A percentile compares a stretch with the other conserved stretches of the same genome.
phyloP scores from a whole-genome alignment of 2,797 vertebrate genomes.

The Clamator glandarius region DNA sequence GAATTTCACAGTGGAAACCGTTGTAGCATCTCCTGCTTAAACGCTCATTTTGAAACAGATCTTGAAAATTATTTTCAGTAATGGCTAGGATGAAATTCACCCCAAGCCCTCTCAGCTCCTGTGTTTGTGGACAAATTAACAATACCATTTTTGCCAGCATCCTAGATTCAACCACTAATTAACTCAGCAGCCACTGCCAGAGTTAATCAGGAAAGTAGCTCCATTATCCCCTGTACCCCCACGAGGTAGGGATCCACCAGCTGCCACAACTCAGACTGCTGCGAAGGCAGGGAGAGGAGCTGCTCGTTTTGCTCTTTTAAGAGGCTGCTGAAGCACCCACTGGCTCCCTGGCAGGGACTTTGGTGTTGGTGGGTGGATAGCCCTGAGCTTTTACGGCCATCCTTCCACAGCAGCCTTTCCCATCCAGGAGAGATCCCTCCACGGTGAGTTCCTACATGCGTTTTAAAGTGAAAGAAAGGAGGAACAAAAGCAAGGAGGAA shows the following conservation, averaged over 20 bases:
- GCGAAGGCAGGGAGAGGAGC: not conserved
- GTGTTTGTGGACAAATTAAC: slow-evolving; percentile 7
- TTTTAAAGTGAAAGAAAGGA: not conserved
- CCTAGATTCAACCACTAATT: slow-evolving; percentile 60
- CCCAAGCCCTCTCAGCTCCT: not conserved
- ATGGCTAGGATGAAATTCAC: not conserved
- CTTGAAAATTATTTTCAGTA: not conserved
- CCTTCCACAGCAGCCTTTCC: not conserved
- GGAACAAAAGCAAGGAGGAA: not conserved
- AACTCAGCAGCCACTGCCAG: slow-evolving; percentile 47
- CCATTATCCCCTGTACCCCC: not conserved
- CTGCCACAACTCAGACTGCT: not conserved
- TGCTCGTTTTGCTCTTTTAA: not conserved
- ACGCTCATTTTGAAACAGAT: not conserved
- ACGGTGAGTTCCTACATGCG: rapidly evolving
- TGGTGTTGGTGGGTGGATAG: not conserved
- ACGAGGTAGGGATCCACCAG: not conserved
- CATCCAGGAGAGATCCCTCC: not conserved
- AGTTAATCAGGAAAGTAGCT: slow-evolving; percentile 61
- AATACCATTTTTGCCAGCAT: not conserved
- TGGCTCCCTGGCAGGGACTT: rapidly evolving
- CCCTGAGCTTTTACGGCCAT: rapidly evolving
- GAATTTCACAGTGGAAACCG: not conserved
- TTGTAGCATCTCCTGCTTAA: not conserved
- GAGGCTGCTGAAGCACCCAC: not conserved